A percentile compares a stretch with the other conserved stretches of the same genome.
phyloP scores from a whole-genome alignment of 1,140 invertebrate genomes.

The Ceratoteleas bidentatus region DNA sequence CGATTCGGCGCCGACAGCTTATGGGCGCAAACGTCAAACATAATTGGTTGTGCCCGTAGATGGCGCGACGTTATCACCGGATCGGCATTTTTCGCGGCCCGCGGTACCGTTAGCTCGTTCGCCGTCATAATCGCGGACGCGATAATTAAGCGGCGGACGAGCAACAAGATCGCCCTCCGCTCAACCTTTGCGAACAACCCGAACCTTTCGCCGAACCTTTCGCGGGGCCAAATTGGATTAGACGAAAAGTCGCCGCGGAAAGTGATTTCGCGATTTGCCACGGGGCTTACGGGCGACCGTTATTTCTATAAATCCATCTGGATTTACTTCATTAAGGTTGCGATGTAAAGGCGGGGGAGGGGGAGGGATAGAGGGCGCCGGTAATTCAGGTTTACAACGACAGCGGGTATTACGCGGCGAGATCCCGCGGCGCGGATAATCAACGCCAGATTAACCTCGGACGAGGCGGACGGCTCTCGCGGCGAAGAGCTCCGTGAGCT shows the following conservation, averaged over 20 bases:
- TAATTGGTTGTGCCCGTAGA: conserved; percentile 64
- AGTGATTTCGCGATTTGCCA: conserved; percentile 49
- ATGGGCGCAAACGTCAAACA: conserved; percentile 48
- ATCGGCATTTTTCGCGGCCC: conserved; percentile 63
- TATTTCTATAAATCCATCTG: conserved; percentile 62
- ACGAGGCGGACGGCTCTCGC: conserved; percentile 46
- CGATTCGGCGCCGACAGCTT: conserved; percentile 53
- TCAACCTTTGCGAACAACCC: conserved; percentile 37
- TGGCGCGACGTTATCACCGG: conserved; percentile 63
- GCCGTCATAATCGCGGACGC: too few species aligned
- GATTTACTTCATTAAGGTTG: conserved; percentile 59
- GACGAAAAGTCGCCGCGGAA: background rate
- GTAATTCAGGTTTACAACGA: conserved; percentile 62
- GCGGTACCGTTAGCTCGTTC: too few species aligned
- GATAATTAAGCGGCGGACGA: too few species aligned
- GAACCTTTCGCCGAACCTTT: conserved; percentile 46
- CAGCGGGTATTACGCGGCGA: conserved; percentile 51
- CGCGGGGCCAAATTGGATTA: conserved; percentile 13
- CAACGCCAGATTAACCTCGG: conserved; percentile 66
- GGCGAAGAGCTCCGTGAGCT: too few species aligned
- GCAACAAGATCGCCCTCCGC: too few species aligned
- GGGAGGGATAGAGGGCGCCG: conserved; percentile 37
- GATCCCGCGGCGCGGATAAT: conserved; percentile 66
- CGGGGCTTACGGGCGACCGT: conserved; percentile 50
- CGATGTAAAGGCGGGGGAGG: conserved; percentile 10